Conservation (phyloP, 2,113 vertebrate species). For the Lanius collurio region DNA sequence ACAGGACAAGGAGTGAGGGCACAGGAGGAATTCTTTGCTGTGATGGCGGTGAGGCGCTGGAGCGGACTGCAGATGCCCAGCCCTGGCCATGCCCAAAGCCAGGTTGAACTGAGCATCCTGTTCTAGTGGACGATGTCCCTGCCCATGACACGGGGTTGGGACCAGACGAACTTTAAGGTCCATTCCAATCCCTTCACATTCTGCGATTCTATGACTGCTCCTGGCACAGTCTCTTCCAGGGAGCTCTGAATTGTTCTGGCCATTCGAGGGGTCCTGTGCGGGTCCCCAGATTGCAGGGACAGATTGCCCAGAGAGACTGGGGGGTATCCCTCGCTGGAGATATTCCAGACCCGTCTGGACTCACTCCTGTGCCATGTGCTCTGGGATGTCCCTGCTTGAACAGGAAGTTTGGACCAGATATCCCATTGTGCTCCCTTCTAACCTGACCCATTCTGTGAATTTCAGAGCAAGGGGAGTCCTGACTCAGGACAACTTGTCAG, state of each 20-base stretch:
- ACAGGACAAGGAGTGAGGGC: not conserved
- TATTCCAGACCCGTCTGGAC: not conserved
- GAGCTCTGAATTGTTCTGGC: not conserved
- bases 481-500: not conserved
- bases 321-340: not conserved
- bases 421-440: not conserved
- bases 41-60: rapidly evolving
- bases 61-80: not conserved
- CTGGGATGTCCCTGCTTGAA: not conserved
- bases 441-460: not conserved
- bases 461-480: too few species aligned
- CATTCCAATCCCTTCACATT: not conserved
- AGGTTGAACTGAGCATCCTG: not conserved
- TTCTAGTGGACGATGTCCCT: not conserved
- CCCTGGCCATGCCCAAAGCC: not conserved
- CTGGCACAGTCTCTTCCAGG: too few species aligned
- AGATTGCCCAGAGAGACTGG: not conserved
- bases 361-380: not conserved
- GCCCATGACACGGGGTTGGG: not conserved
- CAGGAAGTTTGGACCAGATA: too few species aligned
- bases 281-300: not conserved
- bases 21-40: not conserved
- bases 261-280: not conserved
- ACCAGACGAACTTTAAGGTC: not conserved
- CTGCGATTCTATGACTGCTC: not conserved